Evolutionary conservation across 2,113 vertebrate species (phyloP).

Genomic region (Mionectes macconnelli): DNA sequence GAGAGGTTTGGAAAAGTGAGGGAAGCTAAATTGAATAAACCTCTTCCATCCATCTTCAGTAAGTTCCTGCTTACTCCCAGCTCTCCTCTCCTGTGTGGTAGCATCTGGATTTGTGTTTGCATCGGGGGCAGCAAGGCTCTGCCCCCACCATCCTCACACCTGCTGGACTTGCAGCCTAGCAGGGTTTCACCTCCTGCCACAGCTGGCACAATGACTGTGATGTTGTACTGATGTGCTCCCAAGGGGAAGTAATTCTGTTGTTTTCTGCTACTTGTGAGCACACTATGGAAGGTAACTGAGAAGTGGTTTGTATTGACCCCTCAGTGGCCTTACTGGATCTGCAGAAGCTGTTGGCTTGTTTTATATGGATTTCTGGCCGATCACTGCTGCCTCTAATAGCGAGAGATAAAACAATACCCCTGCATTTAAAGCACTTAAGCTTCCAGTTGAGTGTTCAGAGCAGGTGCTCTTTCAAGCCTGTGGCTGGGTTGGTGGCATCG

Average conservation of each 20-base stretch:
- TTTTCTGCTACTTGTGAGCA: background rate
- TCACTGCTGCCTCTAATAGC: background rate
- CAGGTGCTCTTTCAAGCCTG: background rate
- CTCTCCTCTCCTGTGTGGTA: background rate
- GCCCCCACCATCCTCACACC: background rate
- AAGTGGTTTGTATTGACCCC: background rate
- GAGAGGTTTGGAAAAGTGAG: background rate
- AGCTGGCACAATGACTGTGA: background rate
- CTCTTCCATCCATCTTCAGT: background rate
- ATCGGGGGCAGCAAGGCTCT: background rate
- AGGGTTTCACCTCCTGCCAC: background rate
- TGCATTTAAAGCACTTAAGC: slow-evolving; percentile 6
- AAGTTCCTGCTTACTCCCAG: background rate
- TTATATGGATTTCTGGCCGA: background rate
- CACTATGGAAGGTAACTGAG: background rate
- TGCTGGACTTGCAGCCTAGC: background rate
- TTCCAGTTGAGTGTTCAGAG: background rate
- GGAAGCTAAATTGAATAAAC: background rate
- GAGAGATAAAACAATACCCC: background rate
- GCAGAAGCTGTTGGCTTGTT: background rate
- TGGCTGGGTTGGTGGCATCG: background rate
- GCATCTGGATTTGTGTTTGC: background rate
- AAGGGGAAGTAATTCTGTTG: background rate
- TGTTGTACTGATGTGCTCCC: background rate
- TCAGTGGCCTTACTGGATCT: background rate